These are phyloP conservation scores for Meloidogyne floridensis DNA, from an alignment of 1,140 invertebrate species.

Conservation along the genomic window DNA sequence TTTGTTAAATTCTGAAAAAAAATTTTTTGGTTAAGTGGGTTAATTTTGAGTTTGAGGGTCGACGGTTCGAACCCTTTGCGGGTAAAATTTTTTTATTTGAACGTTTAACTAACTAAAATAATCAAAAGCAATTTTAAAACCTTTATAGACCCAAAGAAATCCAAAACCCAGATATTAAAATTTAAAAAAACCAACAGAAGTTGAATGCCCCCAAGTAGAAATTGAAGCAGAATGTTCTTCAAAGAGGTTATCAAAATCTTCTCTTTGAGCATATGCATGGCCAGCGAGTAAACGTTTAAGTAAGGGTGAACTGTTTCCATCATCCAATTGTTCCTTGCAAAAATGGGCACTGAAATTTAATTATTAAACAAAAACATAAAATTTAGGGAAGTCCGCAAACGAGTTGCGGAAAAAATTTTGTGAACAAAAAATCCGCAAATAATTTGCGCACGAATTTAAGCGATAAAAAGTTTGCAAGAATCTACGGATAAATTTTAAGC, in stretches of 20 bases:
- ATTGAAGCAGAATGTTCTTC: neutral
- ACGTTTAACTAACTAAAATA: neutral
- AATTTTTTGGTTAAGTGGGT: neutral
- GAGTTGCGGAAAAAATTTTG: neutral
- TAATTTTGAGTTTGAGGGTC: too few species aligned
- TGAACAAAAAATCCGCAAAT: too few species aligned
- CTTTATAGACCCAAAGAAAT: too few species aligned
- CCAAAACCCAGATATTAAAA: too few species aligned
- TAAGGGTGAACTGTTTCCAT: neutral
- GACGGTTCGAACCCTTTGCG: neutral
- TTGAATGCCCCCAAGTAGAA: neutral
- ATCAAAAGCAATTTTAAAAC: neutral
- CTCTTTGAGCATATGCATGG: slow-evolving; percentile 7
- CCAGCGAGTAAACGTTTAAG: neutral
- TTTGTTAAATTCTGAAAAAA: slow-evolving; percentile 11
- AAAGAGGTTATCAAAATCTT: neutral
- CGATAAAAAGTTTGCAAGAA: too few species aligned
- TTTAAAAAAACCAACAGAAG: neutral
- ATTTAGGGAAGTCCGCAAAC: too few species aligned
- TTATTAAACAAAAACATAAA: neutral
- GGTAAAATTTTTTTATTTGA: neutral
- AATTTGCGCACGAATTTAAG: too few species aligned
- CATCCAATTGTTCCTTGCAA: neutral
- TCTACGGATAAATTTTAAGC: too few species aligned
- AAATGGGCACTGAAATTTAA: slow-evolving; percentile 23